Evolutionary conservation across 2,113 vertebrate genomes (phyloP), one percentile per base, ranked within the genome.

Genomic region (Phylloscopus whistleri): DNA sequence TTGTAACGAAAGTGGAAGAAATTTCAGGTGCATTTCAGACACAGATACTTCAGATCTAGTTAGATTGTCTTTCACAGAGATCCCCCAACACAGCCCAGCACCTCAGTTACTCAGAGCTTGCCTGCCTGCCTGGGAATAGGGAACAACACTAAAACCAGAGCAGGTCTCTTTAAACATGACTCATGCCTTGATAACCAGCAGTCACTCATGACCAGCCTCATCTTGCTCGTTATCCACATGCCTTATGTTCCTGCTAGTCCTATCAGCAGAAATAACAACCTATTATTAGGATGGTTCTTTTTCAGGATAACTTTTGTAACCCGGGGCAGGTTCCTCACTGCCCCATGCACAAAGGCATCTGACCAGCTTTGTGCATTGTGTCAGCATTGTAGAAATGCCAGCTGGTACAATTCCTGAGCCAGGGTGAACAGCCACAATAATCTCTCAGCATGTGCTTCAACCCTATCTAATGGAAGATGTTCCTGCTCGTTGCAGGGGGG

Each of bases 201-300:
- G 33, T 31, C 76, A 23, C 43, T 77, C 72, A 7, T 4, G 48
- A 46, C 66, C 23, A 26, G 39, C 24, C 44, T 84, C 66, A 10
- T 46, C 67, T 35, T 31, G 49, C 26, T 55, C 8, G 4, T 63
- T 43, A 82, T 3, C 55, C 56, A 26, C 9, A 3, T 35, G 60
- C 67, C 51, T 10, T 2, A 3, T 60, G 81, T 35, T 87, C 91
- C 78, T 79, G 68, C 76, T 14, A 17, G 20, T 63, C 66, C 28
- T 52, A 58, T 37, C 70, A 30, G 37, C 33, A 63, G 46, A 7
- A 59, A 72, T 28, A 72, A 51, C 78, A 46, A 26, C 24, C 95
- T 97, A 90, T 94, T 94, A 84, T 62, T 86, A 92, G 92, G 70
- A 24, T 6, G 12, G 43, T 18, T 93, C 74, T 84, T 58, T 68